phyloP scores from a whole-genome alignment of 2,797 vertebrate species.

The Artibeus jamaicensis region DNA sequence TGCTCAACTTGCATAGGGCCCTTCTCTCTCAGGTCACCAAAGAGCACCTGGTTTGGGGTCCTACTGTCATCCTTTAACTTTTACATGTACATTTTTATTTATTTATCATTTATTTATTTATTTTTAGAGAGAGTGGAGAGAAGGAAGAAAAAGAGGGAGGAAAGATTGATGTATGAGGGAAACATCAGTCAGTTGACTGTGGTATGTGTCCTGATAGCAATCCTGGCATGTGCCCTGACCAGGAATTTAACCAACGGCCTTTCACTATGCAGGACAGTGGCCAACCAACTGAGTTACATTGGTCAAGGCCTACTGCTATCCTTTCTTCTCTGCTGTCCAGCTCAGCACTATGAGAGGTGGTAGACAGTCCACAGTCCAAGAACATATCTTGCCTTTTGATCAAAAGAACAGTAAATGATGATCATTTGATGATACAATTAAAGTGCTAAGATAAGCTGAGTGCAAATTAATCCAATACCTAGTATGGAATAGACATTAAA shows the following conservation, averaged over 20 bases:
- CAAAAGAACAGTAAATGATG: background rate
- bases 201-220: no score
- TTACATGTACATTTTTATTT: no score
- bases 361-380: background rate
- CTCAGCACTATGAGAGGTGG: background rate
- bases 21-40: background rate
- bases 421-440: background rate
- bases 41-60: background rate
- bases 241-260: no score
- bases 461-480: background rate
- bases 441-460: background rate
- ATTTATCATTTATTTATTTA: no score
- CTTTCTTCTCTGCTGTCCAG: background rate
- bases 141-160: no score
- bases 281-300: no score
- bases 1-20: background rate
- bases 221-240: no score
- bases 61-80: background rate
- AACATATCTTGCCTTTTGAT: background rate
- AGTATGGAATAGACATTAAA: background rate
- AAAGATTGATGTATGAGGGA: no score
- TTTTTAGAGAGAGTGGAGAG: no score
- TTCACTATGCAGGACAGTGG: no score
- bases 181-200: no score
- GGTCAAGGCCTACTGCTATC: background rate